A percentile compares a stretch with the other conserved stretches of the same genome.
phyloP scores from a whole-genome alignment of 1,140 invertebrate genomes.

The Drosophila pectinifera region DNA sequence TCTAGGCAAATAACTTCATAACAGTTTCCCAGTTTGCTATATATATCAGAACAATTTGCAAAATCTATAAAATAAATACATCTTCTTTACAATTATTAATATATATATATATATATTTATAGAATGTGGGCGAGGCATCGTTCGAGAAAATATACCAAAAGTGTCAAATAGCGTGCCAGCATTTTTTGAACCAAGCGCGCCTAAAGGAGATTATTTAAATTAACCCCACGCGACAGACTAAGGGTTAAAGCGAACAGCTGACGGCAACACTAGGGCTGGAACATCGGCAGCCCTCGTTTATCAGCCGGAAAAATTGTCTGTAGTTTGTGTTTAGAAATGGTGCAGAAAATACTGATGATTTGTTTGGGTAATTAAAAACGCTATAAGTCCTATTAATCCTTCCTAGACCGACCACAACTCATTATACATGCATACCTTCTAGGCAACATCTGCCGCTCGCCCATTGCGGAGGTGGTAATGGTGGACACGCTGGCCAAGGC shows the following conservation, averaged over 20 bases:
- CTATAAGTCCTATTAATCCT: neutral
- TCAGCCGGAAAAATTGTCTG: constrained; percentile 19
- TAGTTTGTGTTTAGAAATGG: constrained; percentile 30
- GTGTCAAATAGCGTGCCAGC: constrained; percentile 87
- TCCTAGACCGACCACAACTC: neutral
- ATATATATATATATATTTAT: constrained; percentile 18
- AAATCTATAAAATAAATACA: neutral
- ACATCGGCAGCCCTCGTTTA: neutral
- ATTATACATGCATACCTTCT: constrained; percentile 58
- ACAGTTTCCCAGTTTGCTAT: too few relatives aligned
- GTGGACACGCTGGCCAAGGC: constrained; percentile 88
- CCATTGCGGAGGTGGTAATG: constrained; percentile 97
- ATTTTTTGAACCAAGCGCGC: constrained; percentile 87
- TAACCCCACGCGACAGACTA: neutral
- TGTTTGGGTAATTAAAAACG: constrained; percentile 85
- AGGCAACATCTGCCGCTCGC: constrained; percentile 98
- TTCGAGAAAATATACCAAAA: constrained; percentile 91
- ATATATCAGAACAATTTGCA: too few relatives aligned
- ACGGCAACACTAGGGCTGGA: constrained; percentile 10
- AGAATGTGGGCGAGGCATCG: constrained; percentile 87
- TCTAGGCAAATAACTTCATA: too few relatives aligned
- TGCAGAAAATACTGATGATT: constrained; percentile 86
- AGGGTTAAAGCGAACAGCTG: constrained; percentile 47
- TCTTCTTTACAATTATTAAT: neutral
- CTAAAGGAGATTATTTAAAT: constrained; percentile 47